These are phyloP conservation scores for Gymnothorax reevesii DNA, from an alignment of 2,797 vertebrate genomes.

Conservation along the genomic window DNA sequence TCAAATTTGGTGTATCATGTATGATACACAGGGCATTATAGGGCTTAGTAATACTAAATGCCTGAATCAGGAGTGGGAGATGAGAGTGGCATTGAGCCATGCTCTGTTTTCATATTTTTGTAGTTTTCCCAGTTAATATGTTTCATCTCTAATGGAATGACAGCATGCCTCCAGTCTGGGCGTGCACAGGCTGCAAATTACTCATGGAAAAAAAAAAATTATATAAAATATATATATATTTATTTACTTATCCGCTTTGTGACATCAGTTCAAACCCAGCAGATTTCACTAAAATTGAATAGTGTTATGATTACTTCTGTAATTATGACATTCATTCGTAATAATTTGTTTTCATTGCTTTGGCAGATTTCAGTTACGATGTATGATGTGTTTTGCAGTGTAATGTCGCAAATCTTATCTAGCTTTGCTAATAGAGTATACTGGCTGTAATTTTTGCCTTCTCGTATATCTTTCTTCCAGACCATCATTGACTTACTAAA, in stretches of 20 bases:
- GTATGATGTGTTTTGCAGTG: not conserved
- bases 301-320: not conserved
- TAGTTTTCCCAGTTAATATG: not conserved
- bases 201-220: not conserved
- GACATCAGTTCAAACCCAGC: not conserved
- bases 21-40: no score
- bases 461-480: not conserved
- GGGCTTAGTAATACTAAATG: not conserved
- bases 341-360: not conserved
- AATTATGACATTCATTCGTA: not conserved
- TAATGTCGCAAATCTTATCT: not conserved
- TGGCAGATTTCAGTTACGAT: not conserved
- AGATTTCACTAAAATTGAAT: conserved; percentile 2
- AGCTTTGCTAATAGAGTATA: not conserved
- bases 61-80: not conserved
- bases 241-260: not conserved
- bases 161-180: not conserved
- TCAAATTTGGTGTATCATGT: no score
- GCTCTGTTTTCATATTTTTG: not conserved
- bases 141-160: not conserved
- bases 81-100: no score
- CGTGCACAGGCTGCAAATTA: not conserved
- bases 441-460: not conserved
- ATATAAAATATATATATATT: no score
- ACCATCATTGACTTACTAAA: not conserved